Base-by-base conservation (phyloP, 2,113 vertebrate species). In the Leucoraja erinaceus region DNA sequence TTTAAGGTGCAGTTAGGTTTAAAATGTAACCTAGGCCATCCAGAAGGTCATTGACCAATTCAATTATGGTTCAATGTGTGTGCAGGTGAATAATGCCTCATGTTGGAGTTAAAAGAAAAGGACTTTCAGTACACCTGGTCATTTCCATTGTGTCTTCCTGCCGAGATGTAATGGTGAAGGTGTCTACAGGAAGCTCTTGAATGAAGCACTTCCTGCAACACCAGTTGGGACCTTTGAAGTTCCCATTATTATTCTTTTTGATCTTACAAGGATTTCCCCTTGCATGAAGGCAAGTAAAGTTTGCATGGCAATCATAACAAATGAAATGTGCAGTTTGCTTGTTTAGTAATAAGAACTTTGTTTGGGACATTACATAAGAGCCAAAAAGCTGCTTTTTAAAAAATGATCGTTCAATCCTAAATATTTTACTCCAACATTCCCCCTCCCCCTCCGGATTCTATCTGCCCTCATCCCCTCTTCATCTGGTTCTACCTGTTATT, bases 131-230 rank as follows among this genome's bases (percentile, higher is more conserved):
- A n/a, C 86, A 90, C 31, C 66, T 90, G 86, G n/a, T 70, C 86
- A 90, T 38, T 31, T 68, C 61, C 86, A 90, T 66, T n/a, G 16
- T 54, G 22, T 28, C 68, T 5, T 74, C 66, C 8, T 74, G 90
- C 72, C 28, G 68, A 91, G 90, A 91, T 72, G 68, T 91, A 68
- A 72, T 47, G 90, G 68, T 1, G 18, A 91, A 91, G 66, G 18
- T 72, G 66, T 70, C 3, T 16, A 38, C 33, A 91, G 66, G 63
- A 91, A 70, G 63, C 68, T 54, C 33, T 91, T 91, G 38, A 31
- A 72, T 91, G 38, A 91, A 91, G 68, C 72, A 91, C 90, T 91
- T 91, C 90, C 90, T 74, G 90, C 68, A 91, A 38, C 38, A 91
- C 9, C 33, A 91, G 63, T 47, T 33, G 47, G 47, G 68, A 38